These are phyloP conservation scores for Habroteleia sp. DNA, from an alignment of 2,888 invertebrate species.

Conservation along the genomic window DNA sequence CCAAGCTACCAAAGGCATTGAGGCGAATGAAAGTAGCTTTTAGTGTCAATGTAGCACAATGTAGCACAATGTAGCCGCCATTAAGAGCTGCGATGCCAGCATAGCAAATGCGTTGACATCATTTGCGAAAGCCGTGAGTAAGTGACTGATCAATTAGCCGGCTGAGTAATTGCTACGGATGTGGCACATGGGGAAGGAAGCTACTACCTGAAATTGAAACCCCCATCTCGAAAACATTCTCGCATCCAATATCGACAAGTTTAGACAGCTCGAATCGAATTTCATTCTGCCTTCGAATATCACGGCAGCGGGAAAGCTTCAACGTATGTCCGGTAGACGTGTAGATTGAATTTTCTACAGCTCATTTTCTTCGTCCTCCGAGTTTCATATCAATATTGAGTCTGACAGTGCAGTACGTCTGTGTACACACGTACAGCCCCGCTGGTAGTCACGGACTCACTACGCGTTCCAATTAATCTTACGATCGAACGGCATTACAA, in stretches of 20 bases:
- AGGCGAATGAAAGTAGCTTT: conserved; percentile 64
- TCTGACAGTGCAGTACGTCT: conserved; percentile 35
- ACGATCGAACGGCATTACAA: conserved; percentile 57
- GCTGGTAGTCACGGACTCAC: conserved; percentile 25
- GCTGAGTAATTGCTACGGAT: conserved; percentile 67
- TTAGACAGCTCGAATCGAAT: conserved; percentile 59
- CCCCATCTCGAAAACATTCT: conserved; percentile 59
- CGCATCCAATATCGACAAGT: conserved; percentile 61
- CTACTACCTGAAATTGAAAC: conserved; percentile 60
- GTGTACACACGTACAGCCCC: conserved; percentile 15
- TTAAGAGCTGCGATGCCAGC: conserved; percentile 56
- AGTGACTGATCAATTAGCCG: conserved; percentile 74
- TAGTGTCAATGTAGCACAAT: conserved; percentile 60
- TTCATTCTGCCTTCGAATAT: conserved; percentile 59
- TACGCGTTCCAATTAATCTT: conserved; percentile 58
- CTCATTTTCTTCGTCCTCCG: conserved; percentile 63
- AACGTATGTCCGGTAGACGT: conserved; percentile 58
- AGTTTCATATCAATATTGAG: conserved; percentile 58
- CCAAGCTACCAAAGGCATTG: conserved; percentile 44
- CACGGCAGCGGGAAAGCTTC: conserved; percentile 39
- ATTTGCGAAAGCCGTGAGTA: conserved; percentile 64
- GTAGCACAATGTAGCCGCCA: conserved; percentile 63
- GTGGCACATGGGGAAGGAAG: conserved; percentile 40
- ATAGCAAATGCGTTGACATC: conserved; percentile 57
- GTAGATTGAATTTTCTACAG: conserved; percentile 63